A percentile compares a stretch with the other conserved stretches of the same genome.
phyloP scores from a whole-genome alignment of 2,113 vertebrate species.

The Falco punctatus region DNA sequence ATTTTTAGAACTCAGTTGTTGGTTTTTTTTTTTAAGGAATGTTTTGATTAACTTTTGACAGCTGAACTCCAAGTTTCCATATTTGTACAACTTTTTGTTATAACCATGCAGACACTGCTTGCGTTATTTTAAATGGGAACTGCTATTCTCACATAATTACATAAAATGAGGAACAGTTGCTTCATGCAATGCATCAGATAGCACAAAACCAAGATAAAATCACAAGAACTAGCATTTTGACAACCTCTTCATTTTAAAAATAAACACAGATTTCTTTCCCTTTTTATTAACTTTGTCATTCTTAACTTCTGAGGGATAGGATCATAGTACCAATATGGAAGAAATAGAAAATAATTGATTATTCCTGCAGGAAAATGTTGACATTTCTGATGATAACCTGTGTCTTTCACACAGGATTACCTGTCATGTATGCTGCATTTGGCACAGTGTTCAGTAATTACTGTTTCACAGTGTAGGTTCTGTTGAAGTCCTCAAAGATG shows the following conservation, averaged over 20 bases:
- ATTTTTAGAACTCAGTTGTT: background rate
- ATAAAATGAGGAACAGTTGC: conserved; percentile 24
- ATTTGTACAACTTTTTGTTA: background rate
- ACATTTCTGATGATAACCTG: background rate
- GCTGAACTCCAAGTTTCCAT: background rate
- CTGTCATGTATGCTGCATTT: background rate
- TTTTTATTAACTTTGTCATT: background rate
- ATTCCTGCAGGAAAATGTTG: background rate
- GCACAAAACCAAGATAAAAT: conserved; percentile 24
- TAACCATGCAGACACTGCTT: background rate
- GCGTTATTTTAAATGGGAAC: background rate
- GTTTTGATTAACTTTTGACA: background rate
- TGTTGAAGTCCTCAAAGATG: background rate
- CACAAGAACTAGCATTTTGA: background rate
- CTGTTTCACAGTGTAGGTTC: background rate
- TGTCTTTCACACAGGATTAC: background rate
- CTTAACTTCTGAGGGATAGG: background rate
- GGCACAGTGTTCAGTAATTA: background rate
- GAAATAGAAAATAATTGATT: background rate
- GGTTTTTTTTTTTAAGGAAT: background rate
- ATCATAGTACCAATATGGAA: background rate
- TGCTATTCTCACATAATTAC: background rate
- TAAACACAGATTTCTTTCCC: background rate
- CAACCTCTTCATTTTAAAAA: background rate
- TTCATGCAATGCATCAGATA: background rate